Evolutionary conservation across 2,797 vertebrate species (phyloP), one percentile per base, ranked within the genome.

Genomic region (Liasis olivaceus): DNA sequence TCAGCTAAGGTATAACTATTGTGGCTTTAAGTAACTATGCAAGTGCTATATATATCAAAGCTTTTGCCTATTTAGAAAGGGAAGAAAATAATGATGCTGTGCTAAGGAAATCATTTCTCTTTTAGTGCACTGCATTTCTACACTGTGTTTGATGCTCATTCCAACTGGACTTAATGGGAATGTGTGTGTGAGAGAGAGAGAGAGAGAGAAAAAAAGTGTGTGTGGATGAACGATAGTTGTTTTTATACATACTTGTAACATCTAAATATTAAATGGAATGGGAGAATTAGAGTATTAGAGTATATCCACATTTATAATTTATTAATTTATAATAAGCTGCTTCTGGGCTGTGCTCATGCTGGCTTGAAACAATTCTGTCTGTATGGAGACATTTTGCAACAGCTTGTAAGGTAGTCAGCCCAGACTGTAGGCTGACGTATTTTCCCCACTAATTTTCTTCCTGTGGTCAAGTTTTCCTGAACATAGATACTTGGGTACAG

Each of bases 61-160:
- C 22, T 93, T 11, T 90, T 12, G n/a, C 4, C 31, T 93, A 85
- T 91, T 81, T 93, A 63, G n/a, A n/a, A n/a, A n/a, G 47, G 31
- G 85, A 88, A 90, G 51, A 24, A 90, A 36, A 59, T 14, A n/a
- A 31, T 81, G 85, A 24, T n/a, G 58, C 85, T 87, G 13, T 81
- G 58, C 66, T 56, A 64, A 64, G 12, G 42, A 20, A 88, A 87
- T 66, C 5, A 58, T 36, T 87, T 77, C 42, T 72, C 7, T 51
- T 90, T 86, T 47, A 62, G 7, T 17, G 56, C 26, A 8, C 7
- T 51, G 14, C 59, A 56, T 28, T 24, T 81, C 9, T 63, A 20
- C 28, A 66, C 6, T 47, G 63, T 88, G 17, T 24, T 47, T 88
- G 60, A 59, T 47, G 13, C 26, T 26, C 11, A 20, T 14, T 2